These are phyloP conservation scores for Poecilia wingei DNA, from an alignment of 2,797 vertebrate species.

Conservation along the genomic window DNA sequence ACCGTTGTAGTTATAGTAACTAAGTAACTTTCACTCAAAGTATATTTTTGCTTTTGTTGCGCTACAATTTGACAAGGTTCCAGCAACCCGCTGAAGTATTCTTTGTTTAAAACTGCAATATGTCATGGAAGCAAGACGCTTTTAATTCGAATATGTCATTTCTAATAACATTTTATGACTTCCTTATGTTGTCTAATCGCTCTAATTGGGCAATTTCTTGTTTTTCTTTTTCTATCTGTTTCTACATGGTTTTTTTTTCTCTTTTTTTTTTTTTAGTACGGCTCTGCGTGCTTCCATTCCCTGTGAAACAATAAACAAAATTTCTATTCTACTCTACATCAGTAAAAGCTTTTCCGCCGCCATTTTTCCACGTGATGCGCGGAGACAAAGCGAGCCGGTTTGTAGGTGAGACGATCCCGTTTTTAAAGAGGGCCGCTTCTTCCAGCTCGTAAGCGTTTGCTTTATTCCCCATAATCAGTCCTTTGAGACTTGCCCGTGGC, in stretches of 20 bases:
- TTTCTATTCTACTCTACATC: not conserved
- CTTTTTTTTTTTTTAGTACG: not conserved
- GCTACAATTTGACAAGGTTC: not conserved
- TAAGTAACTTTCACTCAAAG: not conserved
- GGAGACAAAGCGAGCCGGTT: not conserved
- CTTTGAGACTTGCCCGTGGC: slow-evolving; percentile 23
- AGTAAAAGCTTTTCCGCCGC: not conserved
- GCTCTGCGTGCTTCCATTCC: not conserved
- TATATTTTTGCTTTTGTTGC: not conserved
- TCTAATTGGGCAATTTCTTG: too few relatives aligned
- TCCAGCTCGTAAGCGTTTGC: slow-evolving; percentile 14
- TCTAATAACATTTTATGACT: too few relatives aligned
- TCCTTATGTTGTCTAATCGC: too few relatives aligned
- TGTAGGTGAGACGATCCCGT: not conserved
- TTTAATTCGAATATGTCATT: too few relatives aligned
- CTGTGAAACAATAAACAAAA: not conserved
- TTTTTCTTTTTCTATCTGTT: too few relatives aligned
- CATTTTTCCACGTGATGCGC: not conserved
- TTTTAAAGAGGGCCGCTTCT: not conserved
- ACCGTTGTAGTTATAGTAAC: not conserved
- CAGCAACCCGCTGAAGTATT: too few relatives aligned
- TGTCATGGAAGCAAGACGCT: not conserved
- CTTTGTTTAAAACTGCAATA: not conserved
- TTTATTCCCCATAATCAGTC: slow-evolving; percentile 22
- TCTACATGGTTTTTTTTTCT: too few relatives aligned